Conservation (phyloP, 2,888 invertebrate species). For the Tenthredo amoena region DNA sequence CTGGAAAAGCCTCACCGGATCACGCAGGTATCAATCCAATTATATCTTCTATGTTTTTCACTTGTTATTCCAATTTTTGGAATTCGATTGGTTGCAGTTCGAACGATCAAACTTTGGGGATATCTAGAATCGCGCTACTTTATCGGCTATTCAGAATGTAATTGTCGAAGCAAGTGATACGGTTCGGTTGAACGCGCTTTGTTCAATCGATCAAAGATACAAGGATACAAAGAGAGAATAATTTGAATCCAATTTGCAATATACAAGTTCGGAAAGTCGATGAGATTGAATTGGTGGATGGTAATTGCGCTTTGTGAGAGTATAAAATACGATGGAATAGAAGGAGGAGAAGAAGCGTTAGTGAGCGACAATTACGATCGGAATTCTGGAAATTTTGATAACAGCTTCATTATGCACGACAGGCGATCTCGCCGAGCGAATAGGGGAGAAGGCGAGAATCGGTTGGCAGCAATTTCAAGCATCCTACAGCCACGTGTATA, state of each 20-base stretch:
- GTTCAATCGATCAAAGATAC: constrained; percentile 23
- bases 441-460: constrained; percentile 27
- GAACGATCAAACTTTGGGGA: background rate
- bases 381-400: constrained; percentile 46
- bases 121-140: background rate
- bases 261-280: constrained; percentile 5
- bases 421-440: constrained; percentile 31
- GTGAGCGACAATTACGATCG: constrained; percentile 13
- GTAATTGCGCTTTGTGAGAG: constrained; percentile 30
- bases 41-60: background rate
- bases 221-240: constrained; percentile 11
- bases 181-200: background rate
- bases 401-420: constrained; percentile 37
- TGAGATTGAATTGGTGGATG: constrained; percentile 15
- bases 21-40: constrained; percentile 15
- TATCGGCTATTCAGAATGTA: constrained; percentile 6
- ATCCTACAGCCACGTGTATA: constrained; percentile 20
- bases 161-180: constrained; percentile 6
- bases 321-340: background rate
- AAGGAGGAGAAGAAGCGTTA: background rate
- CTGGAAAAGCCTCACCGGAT: background rate
- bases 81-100: background rate
- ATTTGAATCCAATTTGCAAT: constrained; percentile 39
- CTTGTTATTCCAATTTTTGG: background rate
- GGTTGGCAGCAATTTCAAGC: constrained; percentile 46